Evolutionary conservation across 2,888 invertebrate species (phyloP), one percentile per base, ranked within the genome.

Genomic region (Desoria tigrina): DNA sequence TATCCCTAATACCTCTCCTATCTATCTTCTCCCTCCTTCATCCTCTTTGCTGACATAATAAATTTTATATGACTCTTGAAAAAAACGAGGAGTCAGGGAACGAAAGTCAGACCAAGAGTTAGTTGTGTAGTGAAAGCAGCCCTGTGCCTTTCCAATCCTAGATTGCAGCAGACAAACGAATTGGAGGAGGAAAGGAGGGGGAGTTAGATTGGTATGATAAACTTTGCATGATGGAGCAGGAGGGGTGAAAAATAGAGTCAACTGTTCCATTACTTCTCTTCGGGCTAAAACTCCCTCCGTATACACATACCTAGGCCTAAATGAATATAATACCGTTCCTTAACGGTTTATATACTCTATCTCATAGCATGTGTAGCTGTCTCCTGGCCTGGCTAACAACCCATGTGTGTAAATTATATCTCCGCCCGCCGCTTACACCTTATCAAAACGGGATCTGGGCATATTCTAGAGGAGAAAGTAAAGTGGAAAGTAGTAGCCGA

Each of bases 131-230:
- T n/a, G n/a, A n/a, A n/a, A n/a, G n/a, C n/a, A n/a, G n/a, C n/a
- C n/a, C n/a, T n/a, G n/a, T n/a, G n/a, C n/a, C n/a, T n/a, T n/a
- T n/a, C n/a, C n/a, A n/a, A n/a, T n/a, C n/a, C n/a, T n/a, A n/a
- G n/a, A n/a, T n/a, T n/a, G 32, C 32, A 32, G 32, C 4, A 11
- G 27, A 32, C 23, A 26, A 42, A 49, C 45, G 60, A 49, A 58
- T 56, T 50, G 49, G 51, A 57, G 61, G 60, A 59, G 62, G 61
- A 61, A 62, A 65, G 58, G 54, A 59, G 56, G 68, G 69, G 72
- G 64, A 74, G 66, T 69, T 62, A 76, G 76, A 76, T 76, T 73
- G 73, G 66, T 68, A 73, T 76, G 74, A 76, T 76, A 74, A 76
- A 76, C 71, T 76, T 76, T 74, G 73, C 76, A 76, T 76, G 76